Base-by-base conservation (phyloP, 2,888 invertebrate genomes). In the Altica lythri region DNA sequence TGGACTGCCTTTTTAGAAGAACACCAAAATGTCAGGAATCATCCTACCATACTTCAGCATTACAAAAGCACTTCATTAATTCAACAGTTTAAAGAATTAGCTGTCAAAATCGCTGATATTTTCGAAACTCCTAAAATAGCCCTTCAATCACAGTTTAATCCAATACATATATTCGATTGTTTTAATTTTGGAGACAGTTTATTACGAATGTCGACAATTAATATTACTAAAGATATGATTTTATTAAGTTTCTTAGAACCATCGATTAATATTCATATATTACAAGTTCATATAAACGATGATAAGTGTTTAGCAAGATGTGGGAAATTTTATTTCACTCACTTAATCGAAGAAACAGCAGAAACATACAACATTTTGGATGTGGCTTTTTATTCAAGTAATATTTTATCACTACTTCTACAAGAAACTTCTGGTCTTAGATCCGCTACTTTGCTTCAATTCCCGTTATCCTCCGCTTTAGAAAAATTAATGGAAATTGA, bases 1-100 rank as follows among this genome's bases (percentile, higher is more conserved):
- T 92, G 92, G 91, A 83, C 87, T 42, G 80, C 85, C 62, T 86
- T 93, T 71, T 76, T 93, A 1, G 80, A 82, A 45, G 86, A 89
- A 60, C 90, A 91, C 71, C 81, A 86, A 18, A 87, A 88, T 68
- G 72, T 93, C 32, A 76, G 82, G 35, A 84, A 86, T 62, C 87
- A 89, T 65, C 81, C 84, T 1, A 79, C 86, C 12, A 84, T 95
- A 62, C 87, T 92, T 65, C 86, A 86, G 5, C 88, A 90, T 63
- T 85, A 89, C 70, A 83, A 82, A 56, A 83, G 85, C 53, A 85
- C 83, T 61, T 95, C 95, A 1, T 77, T 95, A 43, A 80, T 92
- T 6, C 93, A 94, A 69, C 88, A 93, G 61, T 88, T 90, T 67
- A 83, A 84, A 35, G 82, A 83, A 71, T 78, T 95, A 59, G 84